Percentiles rank a stretch among this genome's conserved stretches.
phyloP scores from a whole-genome alignment of 2,797 vertebrate species.

The Neomorphus geoffroyi region DNA sequence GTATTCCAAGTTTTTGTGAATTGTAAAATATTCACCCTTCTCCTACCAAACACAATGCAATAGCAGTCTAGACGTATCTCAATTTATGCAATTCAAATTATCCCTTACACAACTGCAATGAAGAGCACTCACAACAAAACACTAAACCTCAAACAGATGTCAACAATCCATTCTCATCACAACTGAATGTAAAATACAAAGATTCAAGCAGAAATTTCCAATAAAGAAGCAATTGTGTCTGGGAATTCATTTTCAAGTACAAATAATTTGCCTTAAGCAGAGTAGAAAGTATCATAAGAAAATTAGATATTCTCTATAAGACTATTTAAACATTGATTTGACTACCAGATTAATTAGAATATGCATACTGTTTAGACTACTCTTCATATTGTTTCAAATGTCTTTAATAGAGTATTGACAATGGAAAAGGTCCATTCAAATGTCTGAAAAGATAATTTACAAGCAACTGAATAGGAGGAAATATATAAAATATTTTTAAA shows the following conservation, averaged over 20 bases:
- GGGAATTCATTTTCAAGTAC: neutral
- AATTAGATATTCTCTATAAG: neutral
- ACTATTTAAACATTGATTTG: neutral
- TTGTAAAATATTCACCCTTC: slow-evolving; percentile 9
- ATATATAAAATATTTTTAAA: neutral
- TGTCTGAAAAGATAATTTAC: neutral
- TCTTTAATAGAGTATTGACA: neutral
- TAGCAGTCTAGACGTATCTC: slow-evolving; percentile 28
- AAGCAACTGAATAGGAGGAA: neutral
- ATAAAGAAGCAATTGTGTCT: neutral
- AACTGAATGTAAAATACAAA: neutral
- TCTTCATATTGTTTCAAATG: neutral
- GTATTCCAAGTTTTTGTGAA: neutral
- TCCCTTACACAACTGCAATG: slow-evolving; percentile 3
- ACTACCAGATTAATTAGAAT: neutral
- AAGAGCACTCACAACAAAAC: neutral
- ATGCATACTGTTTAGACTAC: neutral
- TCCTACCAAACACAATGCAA: slow-evolving; percentile 22
- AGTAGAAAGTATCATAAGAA: neutral
- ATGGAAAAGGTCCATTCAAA: neutral
- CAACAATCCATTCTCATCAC: neutral
- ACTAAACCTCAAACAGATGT: neutral
- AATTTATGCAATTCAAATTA: slow-evolving; percentile 24
- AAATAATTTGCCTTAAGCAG: neutral
- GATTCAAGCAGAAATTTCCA: neutral